These are phyloP conservation scores for Tachysurus fulvidraco DNA, from an alignment of 2,113 vertebrate species.

Conservation along the genomic window DNA sequence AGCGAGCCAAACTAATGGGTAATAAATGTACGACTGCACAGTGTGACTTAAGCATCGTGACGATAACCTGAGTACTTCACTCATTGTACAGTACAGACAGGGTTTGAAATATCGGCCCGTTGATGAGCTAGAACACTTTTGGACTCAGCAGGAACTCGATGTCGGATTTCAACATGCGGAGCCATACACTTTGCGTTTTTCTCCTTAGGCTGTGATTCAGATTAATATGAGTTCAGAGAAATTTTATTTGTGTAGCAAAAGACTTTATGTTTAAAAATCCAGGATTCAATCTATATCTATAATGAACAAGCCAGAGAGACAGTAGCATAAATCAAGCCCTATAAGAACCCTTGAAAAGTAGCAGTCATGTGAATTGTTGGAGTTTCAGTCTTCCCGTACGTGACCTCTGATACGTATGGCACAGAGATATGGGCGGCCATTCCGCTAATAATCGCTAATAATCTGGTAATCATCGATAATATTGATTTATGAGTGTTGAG, in stretches of 20 bases:
- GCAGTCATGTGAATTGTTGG: background rate
- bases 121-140: background rate
- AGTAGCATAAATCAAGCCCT: background rate
- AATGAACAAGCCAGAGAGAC: background rate
- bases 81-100: background rate
- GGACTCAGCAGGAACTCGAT: background rate
- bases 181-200: background rate
- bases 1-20: slow-evolving; percentile 35
- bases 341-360: too few relatives aligned
- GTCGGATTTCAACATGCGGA: background rate
- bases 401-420: background rate
- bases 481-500: background rate
- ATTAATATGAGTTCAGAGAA: background rate
- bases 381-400: background rate
- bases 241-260: background rate
- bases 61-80: background rate
- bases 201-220: background rate
- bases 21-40: slow-evolving; percentile 11
- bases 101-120: background rate
- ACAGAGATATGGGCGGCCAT: background rate
- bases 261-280: background rate
- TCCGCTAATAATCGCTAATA: background rate
- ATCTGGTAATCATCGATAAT: background rate
- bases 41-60: slow-evolving; percentile 1
- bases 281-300: background rate